Evolutionary conservation across 2,888 invertebrate species (phyloP), one percentile per base, ranked within the genome.

Genomic region (Rotaria socialis): DNA sequence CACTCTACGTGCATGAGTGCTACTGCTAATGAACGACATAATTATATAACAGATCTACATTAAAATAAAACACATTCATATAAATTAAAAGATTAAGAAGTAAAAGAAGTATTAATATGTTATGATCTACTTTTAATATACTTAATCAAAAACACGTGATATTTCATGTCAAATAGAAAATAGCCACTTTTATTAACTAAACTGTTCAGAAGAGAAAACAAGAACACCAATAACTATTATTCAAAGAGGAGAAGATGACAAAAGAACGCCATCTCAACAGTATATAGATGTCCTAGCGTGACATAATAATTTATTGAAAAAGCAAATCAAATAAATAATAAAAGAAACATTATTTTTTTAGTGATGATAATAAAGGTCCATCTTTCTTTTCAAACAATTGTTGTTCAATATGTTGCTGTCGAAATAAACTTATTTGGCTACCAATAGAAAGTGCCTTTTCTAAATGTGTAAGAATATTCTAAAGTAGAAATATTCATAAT

Each of bases 351-450:
- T 47, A 47, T n/a, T 47, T 43, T 47, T 47, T 47, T 24, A 47
- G 2, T 11, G 47, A 24, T 24, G 47, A 10, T n/a, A n/a, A 47
- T n/a, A 80, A 80, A 5, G 80, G 47, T 16, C 80, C 80, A 47
- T 47, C 47, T 80, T 47, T 43, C n/a, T 80, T 80, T 10, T 80
- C 80, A n/a, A 80, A 80, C n/a, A 80, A 47, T 47, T 80, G 80
- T 43, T 80, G 47, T n/a, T 80, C 47, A n/a, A 80, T n/a, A 24
- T 80, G 80, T 80, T 80, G 24, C 35, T 80, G 80, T n/a, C 80
- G 80, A 47, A 80, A n/a, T 80, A 80, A 14, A 80, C 16, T 80
- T 24, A 80, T 80, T 47, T 80, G 80, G 47, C 47, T 47, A 47
- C 47, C 22, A 22, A 80, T 2, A 80, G 11, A 24, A n/a, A 41